Evolutionary conservation across 2,888 invertebrate species (phyloP).

Genomic region (Beris morrisii): DNA sequence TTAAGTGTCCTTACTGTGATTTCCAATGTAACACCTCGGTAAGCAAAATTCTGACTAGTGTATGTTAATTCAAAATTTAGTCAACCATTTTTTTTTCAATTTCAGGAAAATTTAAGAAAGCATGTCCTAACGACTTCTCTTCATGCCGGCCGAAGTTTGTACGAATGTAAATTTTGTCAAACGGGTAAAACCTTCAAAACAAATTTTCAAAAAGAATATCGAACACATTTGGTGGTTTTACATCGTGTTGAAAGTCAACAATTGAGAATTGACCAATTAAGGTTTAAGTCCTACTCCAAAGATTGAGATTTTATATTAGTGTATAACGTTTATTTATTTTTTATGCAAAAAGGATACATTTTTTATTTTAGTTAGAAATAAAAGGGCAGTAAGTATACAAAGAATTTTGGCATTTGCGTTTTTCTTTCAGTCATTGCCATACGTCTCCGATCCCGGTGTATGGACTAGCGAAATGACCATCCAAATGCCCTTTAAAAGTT

Average conservation of each 20-base stretch:
- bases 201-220: constrained; percentile 50
- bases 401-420: too few relatives aligned
- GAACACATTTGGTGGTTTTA: constrained; percentile 43
- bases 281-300: too few relatives aligned
- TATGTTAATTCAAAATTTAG: neutral
- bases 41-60: constrained; percentile 46
- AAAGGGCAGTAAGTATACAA: too few relatives aligned
- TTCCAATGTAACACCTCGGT: constrained; percentile 79
- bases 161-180: constrained; percentile 72
- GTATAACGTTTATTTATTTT: too few relatives aligned
- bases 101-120: constrained; percentile 83
- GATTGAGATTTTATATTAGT: too few relatives aligned
- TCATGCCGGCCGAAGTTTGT: constrained; percentile 76
- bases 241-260: constrained; percentile 34
- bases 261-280: neutral
- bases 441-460: too few relatives aligned
- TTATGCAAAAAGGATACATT: too few relatives aligned
- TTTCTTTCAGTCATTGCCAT: too few relatives aligned
- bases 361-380: too few relatives aligned
- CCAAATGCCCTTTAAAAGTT: too few relatives aligned
- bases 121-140: constrained; percentile 78
- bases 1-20: constrained; percentile 79
- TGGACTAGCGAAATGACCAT: too few relatives aligned
- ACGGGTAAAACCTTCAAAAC: constrained; percentile 43
- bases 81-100: constrained; percentile 37